These are phyloP conservation scores for Fukomys damarensis DNA, from an alignment of 2,113 vertebrate genomes.

Conservation along the genomic window DNA sequence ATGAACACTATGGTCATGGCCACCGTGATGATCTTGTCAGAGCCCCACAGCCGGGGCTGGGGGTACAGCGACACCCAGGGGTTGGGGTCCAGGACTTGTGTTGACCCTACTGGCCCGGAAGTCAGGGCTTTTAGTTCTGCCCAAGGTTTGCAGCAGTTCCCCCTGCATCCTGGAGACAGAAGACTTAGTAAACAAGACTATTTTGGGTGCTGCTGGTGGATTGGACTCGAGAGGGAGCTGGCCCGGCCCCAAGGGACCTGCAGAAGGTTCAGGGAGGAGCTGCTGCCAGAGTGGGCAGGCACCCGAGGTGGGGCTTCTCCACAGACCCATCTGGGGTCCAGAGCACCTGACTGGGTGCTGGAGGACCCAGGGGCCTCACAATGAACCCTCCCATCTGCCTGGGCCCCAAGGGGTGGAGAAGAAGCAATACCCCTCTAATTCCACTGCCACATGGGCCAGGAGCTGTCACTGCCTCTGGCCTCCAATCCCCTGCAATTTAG, in stretches of 20 bases:
- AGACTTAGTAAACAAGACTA: not conserved
- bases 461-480: not conserved
- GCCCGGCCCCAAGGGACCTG: not conserved
- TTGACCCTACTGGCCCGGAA: not conserved
- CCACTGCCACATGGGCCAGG: not conserved
- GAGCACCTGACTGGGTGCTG: not conserved
- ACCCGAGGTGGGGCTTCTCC: fast-evolving
- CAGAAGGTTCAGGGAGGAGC: not conserved
- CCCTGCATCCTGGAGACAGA: fast-evolving
- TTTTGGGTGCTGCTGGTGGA: not conserved
- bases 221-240: not conserved
- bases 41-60: not conserved
- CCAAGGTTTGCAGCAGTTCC: not conserved
- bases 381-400: fast-evolving
- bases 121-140: not conserved
- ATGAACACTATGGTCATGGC: fast-evolving
- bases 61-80: not conserved
- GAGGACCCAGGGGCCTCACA: not conserved
- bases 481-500: not conserved
- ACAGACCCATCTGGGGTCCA: not conserved
- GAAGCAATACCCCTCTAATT: not conserved
- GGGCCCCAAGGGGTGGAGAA: not conserved
- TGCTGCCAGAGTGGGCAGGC: no score
- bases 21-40: not conserved
- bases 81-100: not conserved